These are phyloP conservation scores for Myxocyprinus asiaticus DNA, from an alignment of 2,113 vertebrate species.

Conservation along the genomic window DNA sequence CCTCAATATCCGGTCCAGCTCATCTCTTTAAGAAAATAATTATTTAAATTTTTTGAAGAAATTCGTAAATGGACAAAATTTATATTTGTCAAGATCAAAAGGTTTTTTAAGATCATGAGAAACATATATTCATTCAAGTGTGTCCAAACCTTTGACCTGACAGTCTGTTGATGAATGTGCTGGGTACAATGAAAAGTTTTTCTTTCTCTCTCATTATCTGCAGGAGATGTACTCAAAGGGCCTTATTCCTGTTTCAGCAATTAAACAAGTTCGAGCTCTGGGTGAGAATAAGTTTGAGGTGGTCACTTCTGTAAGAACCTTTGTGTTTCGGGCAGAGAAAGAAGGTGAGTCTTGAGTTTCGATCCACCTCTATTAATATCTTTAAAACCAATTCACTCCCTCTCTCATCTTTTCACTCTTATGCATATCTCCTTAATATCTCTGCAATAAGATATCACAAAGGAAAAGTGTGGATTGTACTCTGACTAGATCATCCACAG, in stretches of 20 bases:
- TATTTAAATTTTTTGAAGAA: too few relatives aligned
- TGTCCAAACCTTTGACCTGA: neutral
- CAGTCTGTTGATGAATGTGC: neutral
- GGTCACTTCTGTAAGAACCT: slow-evolving; percentile 87
- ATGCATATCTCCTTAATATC: neutral
- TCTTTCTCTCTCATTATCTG: slow-evolving; percentile 36
- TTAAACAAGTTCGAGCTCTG: slow-evolving; percentile 79
- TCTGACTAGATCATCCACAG: slow-evolving; percentile 47
- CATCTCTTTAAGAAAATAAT: too few relatives aligned
- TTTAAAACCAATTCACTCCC: slow-evolving; percentile 20
- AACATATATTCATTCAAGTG: too few relatives aligned
- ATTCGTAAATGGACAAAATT: too few relatives aligned
- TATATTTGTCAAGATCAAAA: too few relatives aligned
- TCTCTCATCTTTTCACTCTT: neutral
- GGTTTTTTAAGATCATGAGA: too few relatives aligned
- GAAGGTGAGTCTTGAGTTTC: slow-evolving; percentile 80
- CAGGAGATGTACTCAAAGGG: slow-evolving; percentile 98
- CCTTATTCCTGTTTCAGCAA: slow-evolving; percentile 84
- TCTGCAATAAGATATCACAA: slow-evolving; percentile 40
- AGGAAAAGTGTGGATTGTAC: slow-evolving; percentile 38
- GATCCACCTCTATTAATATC: slow-evolving; percentile 37
- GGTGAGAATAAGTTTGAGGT: slow-evolving; percentile 95
- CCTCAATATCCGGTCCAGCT: too few relatives aligned
- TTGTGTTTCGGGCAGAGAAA: slow-evolving; percentile 89
- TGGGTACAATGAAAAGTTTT: slow-evolving; percentile 2